Base-by-base conservation (phyloP, 2,113 vertebrate genomes). In the Xenopus borealis region DNA sequence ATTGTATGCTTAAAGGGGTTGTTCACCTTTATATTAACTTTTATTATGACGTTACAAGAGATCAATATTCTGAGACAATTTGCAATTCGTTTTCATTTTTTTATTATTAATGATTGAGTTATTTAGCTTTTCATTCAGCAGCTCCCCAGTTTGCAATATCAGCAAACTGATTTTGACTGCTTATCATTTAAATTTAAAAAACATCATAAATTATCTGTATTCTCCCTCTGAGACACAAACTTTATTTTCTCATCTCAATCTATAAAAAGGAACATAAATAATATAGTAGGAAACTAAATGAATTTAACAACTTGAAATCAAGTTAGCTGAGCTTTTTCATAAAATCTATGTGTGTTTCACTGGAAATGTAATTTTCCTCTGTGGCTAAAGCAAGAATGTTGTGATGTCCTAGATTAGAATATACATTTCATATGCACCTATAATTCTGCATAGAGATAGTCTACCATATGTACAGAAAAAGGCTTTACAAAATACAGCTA, bases 201-300 rank as follows among this genome's bases (percentile, higher is more conserved):
- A 40, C n/a, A n/a, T 40, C 33, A 40, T 40, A 40, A 27, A 40
- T 40, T 40, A 40, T 40, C 33, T 40, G 2, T 9, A 40, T 40
- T 40, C 33, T 40, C 33, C 33, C 5, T 40, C 8, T 2, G 3
- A 40, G 33, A 4, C 8, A 7, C 8, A 9, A 3, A 40, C 33
- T 16, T 62, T 30, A 18, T 18, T 23, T 62, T 6, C 33, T 40
- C 33, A 40, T 46, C n/a, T 11, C 5, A 45, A 18, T 66, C 18
- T 40, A 17, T 46, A 66, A 45, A 45, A 45, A 66, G 19, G 19
- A 10, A 27, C 7, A 52, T 67, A 67, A 67, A 50, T 67, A 50
- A 67, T 52, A n/a, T 20, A 52, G 65, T 23, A 23, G 45, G 46
- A 16, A 14, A 13, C 11, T 14, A 14, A 67, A 67, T 3, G 19